Base-by-base conservation (phyloP, 2,888 invertebrate species). In the Punctoribates punctum region DNA sequence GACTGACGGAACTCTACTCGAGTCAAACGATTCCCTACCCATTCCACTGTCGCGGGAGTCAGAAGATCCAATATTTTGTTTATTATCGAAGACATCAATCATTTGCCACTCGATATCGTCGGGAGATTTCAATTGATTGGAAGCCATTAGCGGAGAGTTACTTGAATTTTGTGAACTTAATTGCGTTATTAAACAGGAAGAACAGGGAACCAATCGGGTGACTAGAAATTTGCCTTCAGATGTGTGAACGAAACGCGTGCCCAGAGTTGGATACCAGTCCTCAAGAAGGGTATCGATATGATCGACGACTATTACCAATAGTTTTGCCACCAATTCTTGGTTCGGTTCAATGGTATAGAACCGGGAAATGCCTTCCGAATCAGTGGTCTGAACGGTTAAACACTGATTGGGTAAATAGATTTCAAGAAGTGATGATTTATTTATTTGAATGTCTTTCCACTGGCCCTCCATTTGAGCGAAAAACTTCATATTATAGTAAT, bases 241-340 rank as follows among this genome's bases (percentile, higher is more conserved):
- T 0, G 97, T 97, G 84, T 99, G 98, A 2, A 96, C 95, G 85
- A 99, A 99, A 57, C 98, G 88, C 0, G 96, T 96, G 25, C 97
- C 97, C 75, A 96, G 86, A 0, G 94, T 94, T 0, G 96, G 97
- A 84, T 96, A 98, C 98, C 98, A 99, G 85, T 99, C 98, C 84
- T 99, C 98, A 0, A 99, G 86, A 73, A 99, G 86, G 74, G 96
- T 89, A 84, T 99, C 99, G 79, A 99, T 92, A 83, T 97, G 96
- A 83, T 97, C 97, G 0, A 97, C 94, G 3, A 94, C 89, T 42
- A 96, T 85, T 0, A 96, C 93, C 76, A 96, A 84, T 20, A 96
- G 84, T 82, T 92, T 91, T 0, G 94, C 90, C 79, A 93, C 88
- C 65, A 89, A 89, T 82, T 93, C 91, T 9, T 90, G 88, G 78